Evolutionary conservation across 2,113 vertebrate species (phyloP), one percentile per base, ranked within the genome.

Genomic region (Oncorhynchus keta): DNA sequence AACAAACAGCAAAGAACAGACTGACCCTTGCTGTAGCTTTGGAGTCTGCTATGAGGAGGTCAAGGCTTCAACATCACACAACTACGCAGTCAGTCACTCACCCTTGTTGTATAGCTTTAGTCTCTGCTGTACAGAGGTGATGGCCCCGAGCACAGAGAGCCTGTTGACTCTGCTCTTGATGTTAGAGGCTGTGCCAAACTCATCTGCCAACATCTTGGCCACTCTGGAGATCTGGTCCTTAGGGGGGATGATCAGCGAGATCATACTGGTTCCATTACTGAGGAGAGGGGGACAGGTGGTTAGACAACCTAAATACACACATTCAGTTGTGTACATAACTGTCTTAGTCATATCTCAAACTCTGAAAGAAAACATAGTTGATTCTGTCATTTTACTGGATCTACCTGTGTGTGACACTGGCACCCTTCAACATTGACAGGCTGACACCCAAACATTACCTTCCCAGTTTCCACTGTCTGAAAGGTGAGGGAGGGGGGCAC

Each of bases 71-170:
- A 18, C 9, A 11, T 18, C 51, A 32, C 22, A 62, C 5, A 76
- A 62, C 8, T 3, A 45, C 8, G 35, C 35, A 35, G 35, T 35
- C 39, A 45, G 39, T 45, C 39, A 45, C 79, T 57, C 93, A 99
- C 98, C 98, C 95, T 99, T 99, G 91, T 99, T 99, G 95, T 99
- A 99, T 85, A 99, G 96, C 94, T 99, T 99, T 92, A 99, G 96
- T 93, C 98, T 97, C 93, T 99, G 98, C 85, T 99, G 98, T 92
- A 99, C 98, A 94, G 98, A 99, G 79, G 98, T 99, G 90, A 99
- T 99, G 93, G 98, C 98, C 93, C 98, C 98, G 76, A 99, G 95
- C 49, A 99, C 98, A 79, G 98, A 99, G 85, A 99, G 96, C 91
- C 98, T 95, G 93, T 99, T 99, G 86, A 99, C 98, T 94, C 97